Percentiles rank a stretch among this genome's conserved stretches.
Evolutionary conservation across 2,113 vertebrate species (phyloP).

Genomic region (Xenopus tropicalis): UCB_Xtro_10.0 CM004447.2:121546001-121546500

Average conservation of each 20-base stretch:
- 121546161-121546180: neutral
- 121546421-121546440: constrained; percentile 2
- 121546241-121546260: constrained; percentile 17
- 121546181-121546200: constrained; percentile 1
- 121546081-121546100: neutral
- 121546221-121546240: neutral
- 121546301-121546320: neutral
- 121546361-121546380: constrained; percentile 9
- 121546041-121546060: too few relatives aligned
- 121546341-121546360: constrained; percentile 6
- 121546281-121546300: constrained; percentile 12
- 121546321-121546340: neutral
- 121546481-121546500: too few relatives aligned
- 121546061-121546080: too few relatives aligned
- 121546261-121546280: neutral
- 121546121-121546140: neutral
- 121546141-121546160: neutral
- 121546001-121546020: too few relatives aligned
- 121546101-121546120: neutral
- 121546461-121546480: too few relatives aligned
- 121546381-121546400: neutral
- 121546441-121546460: neutral
- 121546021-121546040: too few relatives aligned
- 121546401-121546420: constrained; percentile 14
- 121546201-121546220: neutral